Percentiles rank a stretch among this genome's conserved stretches.
phyloP scores from a whole-genome alignment of 2,113 vertebrate species.

The Thryonomys swinderianus region DNA sequence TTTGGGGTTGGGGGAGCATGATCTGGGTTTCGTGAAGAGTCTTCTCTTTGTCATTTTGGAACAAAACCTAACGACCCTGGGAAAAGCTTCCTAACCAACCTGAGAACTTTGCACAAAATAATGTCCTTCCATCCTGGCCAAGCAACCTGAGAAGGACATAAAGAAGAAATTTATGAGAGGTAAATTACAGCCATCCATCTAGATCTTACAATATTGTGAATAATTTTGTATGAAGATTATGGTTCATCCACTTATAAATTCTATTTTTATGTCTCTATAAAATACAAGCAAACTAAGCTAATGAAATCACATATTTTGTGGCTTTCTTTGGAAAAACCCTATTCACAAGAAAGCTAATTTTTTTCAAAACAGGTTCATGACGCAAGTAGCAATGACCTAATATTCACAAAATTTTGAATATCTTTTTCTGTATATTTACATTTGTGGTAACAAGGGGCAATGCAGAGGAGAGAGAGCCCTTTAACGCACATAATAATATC shows the following conservation, averaged over 20 bases:
- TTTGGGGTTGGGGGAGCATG: not conserved
- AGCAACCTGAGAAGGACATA: not conserved
- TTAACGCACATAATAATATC: not conserved
- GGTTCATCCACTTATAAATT: not conserved
- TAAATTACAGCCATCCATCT: not conserved
- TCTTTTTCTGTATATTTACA: not conserved
- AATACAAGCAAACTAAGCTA: not conserved
- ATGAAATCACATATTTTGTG: not conserved
- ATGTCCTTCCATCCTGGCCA: too few relatives aligned
- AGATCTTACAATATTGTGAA: not conserved
- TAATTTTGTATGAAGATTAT: not conserved
- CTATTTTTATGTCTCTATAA: not conserved
- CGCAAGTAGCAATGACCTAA: not conserved
- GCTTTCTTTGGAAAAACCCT: not conserved
- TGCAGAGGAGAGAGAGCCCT: not conserved
- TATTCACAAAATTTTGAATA: not conserved
- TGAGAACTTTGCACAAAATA: not conserved
- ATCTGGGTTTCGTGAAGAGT: not conserved
- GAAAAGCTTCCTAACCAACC: not conserved
- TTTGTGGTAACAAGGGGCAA: not conserved
- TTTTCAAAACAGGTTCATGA: not conserved
- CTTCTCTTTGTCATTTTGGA: not conserved
- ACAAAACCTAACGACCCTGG: not conserved
- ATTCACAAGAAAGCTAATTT: not conserved
- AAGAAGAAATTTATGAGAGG: not conserved